Evolutionary conservation across 2,888 invertebrate species (phyloP).

Genomic region (Drosophila kambysellisi): DNA sequence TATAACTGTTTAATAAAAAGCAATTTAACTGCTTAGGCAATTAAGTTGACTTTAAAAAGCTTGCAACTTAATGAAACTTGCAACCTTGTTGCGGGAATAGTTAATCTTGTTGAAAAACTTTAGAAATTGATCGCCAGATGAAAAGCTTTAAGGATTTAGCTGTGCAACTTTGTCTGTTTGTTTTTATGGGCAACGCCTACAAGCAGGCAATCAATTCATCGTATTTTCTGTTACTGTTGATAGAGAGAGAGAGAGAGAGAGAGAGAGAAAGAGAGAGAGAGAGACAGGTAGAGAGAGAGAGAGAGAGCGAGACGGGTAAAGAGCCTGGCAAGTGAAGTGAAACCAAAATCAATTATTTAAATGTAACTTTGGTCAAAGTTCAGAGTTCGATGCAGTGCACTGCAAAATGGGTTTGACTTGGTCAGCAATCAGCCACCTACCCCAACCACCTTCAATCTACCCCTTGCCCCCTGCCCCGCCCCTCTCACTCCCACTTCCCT

Average conservation of each 20-base stretch:
- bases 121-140: neutral
- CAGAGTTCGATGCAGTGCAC: constrained; percentile 49
- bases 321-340: constrained; percentile 16
- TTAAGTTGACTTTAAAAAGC: neutral
- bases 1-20: neutral
- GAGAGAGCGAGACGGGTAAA: neutral
- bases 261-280: neutral
- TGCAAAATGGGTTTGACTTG: constrained; percentile 34
- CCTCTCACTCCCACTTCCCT: neutral
- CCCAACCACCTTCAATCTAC: neutral
- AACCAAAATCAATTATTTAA: constrained; percentile 74
- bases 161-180: neutral
- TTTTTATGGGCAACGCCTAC: constrained; percentile 46
- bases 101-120: neutral
- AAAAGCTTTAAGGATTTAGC: neutral
- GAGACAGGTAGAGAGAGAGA: neutral
- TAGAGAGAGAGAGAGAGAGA: neutral
- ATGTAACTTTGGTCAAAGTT: constrained; percentile 57
- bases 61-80: neutral
- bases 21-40: neutral
- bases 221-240: constrained; percentile 22
- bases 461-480: neutral
- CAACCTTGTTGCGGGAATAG: neutral
- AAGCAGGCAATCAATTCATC: constrained; percentile 42
- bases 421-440: constrained; percentile 15